A percentile compares a stretch with the other conserved stretches of the same genome.
Conservation (phyloP, 2,797 vertebrate species). For the Cyclura pinguis region DNA sequence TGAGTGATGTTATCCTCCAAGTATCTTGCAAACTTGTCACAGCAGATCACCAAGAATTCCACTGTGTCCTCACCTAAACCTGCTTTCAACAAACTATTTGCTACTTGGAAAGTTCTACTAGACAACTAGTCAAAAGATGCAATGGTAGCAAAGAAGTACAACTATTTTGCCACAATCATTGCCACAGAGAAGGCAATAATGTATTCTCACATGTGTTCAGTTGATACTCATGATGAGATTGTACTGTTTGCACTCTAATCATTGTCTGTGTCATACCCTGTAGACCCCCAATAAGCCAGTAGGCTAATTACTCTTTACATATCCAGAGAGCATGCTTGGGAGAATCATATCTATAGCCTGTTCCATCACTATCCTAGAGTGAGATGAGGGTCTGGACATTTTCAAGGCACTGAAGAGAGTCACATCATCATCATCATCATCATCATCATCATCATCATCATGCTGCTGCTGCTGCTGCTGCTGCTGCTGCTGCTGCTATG, state of each 20-base stretch:
- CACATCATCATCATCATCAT: too few relatives aligned
- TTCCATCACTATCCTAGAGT: too few relatives aligned
- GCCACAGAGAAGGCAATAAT: not conserved
- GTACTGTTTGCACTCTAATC: not conserved
- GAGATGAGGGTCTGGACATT: too few relatives aligned
- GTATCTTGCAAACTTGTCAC: not conserved
- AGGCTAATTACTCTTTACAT: not conserved
- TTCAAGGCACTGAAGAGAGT: too few relatives aligned
- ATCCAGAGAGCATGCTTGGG: not conserved
- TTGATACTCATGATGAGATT: not conserved
- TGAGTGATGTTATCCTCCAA: not conserved
- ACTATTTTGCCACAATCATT: too few relatives aligned
- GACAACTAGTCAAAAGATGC: not conserved
- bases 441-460: too few relatives aligned
- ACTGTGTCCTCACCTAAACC: not conserved
- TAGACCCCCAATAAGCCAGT: not conserved
- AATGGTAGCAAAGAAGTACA: not conserved
- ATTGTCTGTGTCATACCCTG: not conserved
- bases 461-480: too few relatives aligned
- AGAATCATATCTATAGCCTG: not conserved
- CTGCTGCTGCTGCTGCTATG: too few relatives aligned
- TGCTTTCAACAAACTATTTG: not conserved
- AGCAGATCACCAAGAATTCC: not conserved
- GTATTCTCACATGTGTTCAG: not conserved
- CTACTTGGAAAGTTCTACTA: not conserved